Conservation (phyloP, 2,888 invertebrate genomes). For the Melanostoma mellinum region DNA sequence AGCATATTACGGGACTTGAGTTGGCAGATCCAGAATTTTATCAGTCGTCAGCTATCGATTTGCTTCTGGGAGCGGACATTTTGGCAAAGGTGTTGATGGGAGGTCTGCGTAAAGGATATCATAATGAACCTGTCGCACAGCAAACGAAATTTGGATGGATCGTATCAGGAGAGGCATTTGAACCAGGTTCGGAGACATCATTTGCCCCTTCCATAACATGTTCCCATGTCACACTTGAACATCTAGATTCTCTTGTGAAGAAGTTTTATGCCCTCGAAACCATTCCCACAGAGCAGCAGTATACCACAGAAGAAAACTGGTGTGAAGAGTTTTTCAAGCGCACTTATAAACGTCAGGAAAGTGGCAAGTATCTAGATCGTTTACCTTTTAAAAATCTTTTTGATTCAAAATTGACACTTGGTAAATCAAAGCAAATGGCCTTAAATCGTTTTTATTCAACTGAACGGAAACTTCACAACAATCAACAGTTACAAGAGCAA, state of each 20-base stretch:
- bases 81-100: conserved; percentile 17
- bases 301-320: conserved; percentile 45
- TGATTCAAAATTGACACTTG: conserved; percentile 9
- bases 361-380: conserved; percentile 45
- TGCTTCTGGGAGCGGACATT: conserved; percentile 33
- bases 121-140: conserved; percentile 28
- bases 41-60: conserved; percentile 27
- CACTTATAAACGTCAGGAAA: conserved; percentile 19
- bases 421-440: conserved; percentile 46
- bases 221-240: conserved; percentile 10
- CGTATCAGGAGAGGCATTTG: conserved; percentile 2
- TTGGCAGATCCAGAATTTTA: conserved; percentile 38
- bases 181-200: background rate
- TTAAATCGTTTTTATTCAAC: conserved; percentile 47
- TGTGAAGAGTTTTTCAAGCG: conserved; percentile 49
- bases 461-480: conserved; percentile 15
- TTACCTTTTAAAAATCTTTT: conserved; percentile 41
- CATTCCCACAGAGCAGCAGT: conserved; percentile 1
- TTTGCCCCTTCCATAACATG: background rate
- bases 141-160: conserved; percentile 31
- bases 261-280: conserved; percentile 17
- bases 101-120: conserved; percentile 27
- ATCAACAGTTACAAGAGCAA: conserved; percentile 8
- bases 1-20: conserved; percentile 19
- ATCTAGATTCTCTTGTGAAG: conserved; percentile 7